Evolutionary conservation across 1,140 invertebrate genomes (phyloP).

Genomic region (Drosophila novamexicana): DNA sequence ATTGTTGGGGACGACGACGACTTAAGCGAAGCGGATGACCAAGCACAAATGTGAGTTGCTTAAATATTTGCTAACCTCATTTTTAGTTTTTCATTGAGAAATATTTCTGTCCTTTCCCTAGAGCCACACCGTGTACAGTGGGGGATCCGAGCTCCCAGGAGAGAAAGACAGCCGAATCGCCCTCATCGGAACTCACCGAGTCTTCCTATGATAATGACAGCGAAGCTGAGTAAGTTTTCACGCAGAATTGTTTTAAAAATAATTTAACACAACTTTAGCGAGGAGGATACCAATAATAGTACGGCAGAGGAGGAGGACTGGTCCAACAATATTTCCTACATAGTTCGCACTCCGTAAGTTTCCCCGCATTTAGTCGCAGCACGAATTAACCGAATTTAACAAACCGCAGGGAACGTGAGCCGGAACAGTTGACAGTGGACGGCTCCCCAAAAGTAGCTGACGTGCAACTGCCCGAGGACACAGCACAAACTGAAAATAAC

Average conservation of each 20-base stretch:
- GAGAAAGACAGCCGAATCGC: neutral
- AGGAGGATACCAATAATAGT: constrained; percentile 6
- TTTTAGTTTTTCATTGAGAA: too few relatives aligned
- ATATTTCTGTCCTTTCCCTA: too few relatives aligned
- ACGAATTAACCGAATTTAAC: neutral
- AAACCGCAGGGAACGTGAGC: neutral
- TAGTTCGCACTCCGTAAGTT: constrained; percentile 40
- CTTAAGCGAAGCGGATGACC: constrained; percentile 9
- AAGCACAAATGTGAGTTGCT: neutral
- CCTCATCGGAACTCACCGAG: neutral
- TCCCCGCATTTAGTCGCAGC: neutral
- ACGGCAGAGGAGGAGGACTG: constrained; percentile 40
- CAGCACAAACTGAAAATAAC: neutral
- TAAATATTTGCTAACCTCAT: constrained; percentile 1
- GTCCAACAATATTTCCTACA: constrained; percentile 44
- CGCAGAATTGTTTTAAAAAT: too few relatives aligned
- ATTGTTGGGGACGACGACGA: constrained; percentile 57
- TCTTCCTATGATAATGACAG: neutral
- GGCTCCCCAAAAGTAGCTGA: neutral
- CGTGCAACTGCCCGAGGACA: neutral
- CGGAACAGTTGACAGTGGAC: neutral
- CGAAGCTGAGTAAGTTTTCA: constrained; percentile 12
- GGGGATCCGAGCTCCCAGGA: neutral
- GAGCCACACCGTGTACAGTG: too few relatives aligned
- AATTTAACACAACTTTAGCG: neutral